phyloP scores from a whole-genome alignment of 2,888 invertebrate genomes.

The Clistopyga incitator region DNA sequence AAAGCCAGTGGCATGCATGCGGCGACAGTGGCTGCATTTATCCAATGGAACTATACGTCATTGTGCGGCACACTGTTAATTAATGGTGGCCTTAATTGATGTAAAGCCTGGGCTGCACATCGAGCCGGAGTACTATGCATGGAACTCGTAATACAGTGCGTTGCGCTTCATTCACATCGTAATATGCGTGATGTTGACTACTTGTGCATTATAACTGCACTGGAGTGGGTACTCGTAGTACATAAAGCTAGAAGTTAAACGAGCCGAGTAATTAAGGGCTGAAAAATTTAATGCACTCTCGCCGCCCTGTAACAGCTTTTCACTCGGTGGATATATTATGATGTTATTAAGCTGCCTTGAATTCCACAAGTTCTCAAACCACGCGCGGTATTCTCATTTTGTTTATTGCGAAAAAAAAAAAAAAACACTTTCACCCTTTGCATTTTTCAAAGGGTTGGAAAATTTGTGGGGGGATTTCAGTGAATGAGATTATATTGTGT shows the following conservation, averaged over 20 bases:
- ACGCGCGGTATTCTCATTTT: background rate
- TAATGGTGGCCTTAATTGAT: conserved; percentile 68
- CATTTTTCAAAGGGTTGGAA: background rate
- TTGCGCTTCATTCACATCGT: conserved; percentile 35
- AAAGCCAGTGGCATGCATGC: conserved; percentile 42
- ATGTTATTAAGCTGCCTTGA: conserved; percentile 5
- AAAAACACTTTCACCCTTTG: background rate
- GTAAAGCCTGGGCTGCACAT: conserved; percentile 53
- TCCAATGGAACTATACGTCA: conserved; percentile 49
- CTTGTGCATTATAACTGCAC: conserved; percentile 4
- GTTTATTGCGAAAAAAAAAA: too few relatives aligned
- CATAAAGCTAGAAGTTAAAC: conserved; percentile 26
- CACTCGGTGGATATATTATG: conserved; percentile 4
- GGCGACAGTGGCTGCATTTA: conserved; percentile 35
- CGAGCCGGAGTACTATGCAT: conserved; percentile 25
- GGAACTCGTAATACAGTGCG: conserved; percentile 39
- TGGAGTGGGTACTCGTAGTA: background rate
- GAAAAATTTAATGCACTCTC: conserved; percentile 34
- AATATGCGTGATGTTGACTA: conserved; percentile 34
- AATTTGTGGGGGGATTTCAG: background rate
- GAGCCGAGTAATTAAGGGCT: conserved; percentile 40
- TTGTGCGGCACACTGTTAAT: conserved; percentile 49
- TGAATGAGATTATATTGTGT: background rate
- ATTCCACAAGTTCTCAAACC: conserved; percentile 15
- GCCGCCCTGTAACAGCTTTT: background rate